These are phyloP conservation scores for western clawed frog (Xenopus tropicalis) DNA, from an alignment of 2,113 vertebrate species.

Conservation along the genomic window DNA sequence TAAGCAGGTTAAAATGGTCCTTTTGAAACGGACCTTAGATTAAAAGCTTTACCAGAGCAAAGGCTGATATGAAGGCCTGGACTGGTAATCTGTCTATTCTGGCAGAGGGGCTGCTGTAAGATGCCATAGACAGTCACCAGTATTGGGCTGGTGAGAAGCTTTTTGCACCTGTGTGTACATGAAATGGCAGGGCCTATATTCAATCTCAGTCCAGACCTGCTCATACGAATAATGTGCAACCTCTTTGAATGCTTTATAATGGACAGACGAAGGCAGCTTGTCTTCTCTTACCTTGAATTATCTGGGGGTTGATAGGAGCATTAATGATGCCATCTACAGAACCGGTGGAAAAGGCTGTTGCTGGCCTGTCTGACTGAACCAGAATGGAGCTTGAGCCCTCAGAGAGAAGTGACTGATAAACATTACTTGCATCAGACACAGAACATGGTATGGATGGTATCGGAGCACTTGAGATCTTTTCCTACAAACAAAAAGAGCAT, in stretches of 20 bases:
- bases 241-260: too few relatives aligned
- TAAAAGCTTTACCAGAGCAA: too few relatives aligned
- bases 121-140: too few relatives aligned
- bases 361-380: conserved; percentile 11
- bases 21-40: too few relatives aligned
- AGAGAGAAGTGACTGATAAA: conserved; percentile 25
- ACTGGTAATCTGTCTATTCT: too few relatives aligned
- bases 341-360: not conserved
- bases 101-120: too few relatives aligned
- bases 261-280: not conserved
- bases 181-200: too few relatives aligned
- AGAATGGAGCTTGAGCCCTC: conserved; percentile 10
- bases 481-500: conserved; percentile 9
- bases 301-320: conserved; percentile 18
- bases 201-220: too few relatives aligned
- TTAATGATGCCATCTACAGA: conserved; percentile 27
- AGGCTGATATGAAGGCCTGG: too few relatives aligned
- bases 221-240: too few relatives aligned
- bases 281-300: conserved; percentile 28
- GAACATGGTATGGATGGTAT: conserved; percentile 11
- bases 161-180: too few relatives aligned
- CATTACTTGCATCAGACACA: conserved; percentile 21
- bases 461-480: not conserved
- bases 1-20: not conserved
- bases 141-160: too few relatives aligned